phyloP scores from a whole-genome alignment of 1,140 invertebrate species.

The Drosophila nebulosa region DNA sequence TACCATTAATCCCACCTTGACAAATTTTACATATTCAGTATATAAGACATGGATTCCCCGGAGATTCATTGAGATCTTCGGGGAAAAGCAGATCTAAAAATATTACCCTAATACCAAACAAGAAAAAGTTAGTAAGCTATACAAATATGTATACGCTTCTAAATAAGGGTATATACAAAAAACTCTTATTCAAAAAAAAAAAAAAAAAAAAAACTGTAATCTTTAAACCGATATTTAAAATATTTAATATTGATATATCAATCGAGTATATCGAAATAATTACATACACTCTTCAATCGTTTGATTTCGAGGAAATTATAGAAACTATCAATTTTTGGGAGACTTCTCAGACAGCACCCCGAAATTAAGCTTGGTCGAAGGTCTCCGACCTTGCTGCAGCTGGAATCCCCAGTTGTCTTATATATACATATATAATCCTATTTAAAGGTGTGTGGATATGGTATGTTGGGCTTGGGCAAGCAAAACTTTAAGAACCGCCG shows the following conservation, averaged over 20 bases:
- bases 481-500: conserved; percentile 66
- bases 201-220: too few species aligned
- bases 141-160: too few species aligned
- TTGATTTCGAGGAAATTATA: not conserved
- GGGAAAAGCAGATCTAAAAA: too few species aligned
- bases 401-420: not conserved
- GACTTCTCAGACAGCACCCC: not conserved
- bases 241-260: not conserved
- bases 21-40: too few species aligned
- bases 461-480: conserved; percentile 31
- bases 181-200: too few species aligned
- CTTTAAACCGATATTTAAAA: too few species aligned
- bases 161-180: too few species aligned
- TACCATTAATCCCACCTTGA: too few species aligned
- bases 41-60: too few species aligned
- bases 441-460: not conserved
- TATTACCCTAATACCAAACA: not conserved
- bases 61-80: too few species aligned
- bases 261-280: not conserved
- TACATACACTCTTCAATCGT: not conserved
- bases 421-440: not conserved
- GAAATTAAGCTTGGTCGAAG: not conserved
- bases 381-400: not conserved
- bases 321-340: not conserved
- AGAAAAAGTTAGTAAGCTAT: not conserved